These are phyloP conservation scores for Astreopora myriophthalma DNA, from an alignment of 64 coral and sea anemone genomes.

Conservation along the genomic window DNA sequence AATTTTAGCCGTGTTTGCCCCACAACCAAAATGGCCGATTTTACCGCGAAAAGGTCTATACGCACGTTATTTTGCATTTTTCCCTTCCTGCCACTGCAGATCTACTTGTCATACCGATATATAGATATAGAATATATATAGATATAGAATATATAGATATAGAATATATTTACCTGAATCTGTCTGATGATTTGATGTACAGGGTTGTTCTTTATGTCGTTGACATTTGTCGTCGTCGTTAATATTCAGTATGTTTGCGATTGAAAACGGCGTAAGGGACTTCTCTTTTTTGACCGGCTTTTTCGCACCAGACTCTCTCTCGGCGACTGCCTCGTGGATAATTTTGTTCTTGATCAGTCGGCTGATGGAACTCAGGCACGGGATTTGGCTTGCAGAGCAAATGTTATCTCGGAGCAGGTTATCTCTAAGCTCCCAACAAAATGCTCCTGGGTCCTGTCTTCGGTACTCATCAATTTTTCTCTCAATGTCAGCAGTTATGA, in stretches of 20 bases:
- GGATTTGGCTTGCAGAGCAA: conserved; percentile 5
- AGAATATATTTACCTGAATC: neutral
- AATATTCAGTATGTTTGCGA: conserved; percentile 23
- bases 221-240: neutral
- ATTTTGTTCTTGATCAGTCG: conserved; percentile 59
- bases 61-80: too few relatives aligned
- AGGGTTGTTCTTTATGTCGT: neutral
- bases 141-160: neutral
- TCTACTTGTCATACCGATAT: too few relatives aligned
- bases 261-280: neutral
- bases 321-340: conserved; percentile 1
- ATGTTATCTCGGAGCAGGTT: conserved; percentile 40
- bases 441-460: conserved; percentile 43
- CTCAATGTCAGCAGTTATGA: conserved; percentile 58
- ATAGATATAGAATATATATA: too few relatives aligned
- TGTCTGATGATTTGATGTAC: neutral
- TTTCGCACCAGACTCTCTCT: neutral
- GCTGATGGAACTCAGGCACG: conserved; percentile 58
- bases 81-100: too few relatives aligned
- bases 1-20: too few relatives aligned
- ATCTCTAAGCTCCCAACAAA: conserved; percentile 67
- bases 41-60: too few relatives aligned
- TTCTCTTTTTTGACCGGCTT: neutral
- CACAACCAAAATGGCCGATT: too few relatives aligned
- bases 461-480: conserved; percentile 71